These are phyloP conservation scores for Spodoptera frugiperda DNA, from an alignment of 1,140 invertebrate species.

Conservation along the genomic window DNA sequence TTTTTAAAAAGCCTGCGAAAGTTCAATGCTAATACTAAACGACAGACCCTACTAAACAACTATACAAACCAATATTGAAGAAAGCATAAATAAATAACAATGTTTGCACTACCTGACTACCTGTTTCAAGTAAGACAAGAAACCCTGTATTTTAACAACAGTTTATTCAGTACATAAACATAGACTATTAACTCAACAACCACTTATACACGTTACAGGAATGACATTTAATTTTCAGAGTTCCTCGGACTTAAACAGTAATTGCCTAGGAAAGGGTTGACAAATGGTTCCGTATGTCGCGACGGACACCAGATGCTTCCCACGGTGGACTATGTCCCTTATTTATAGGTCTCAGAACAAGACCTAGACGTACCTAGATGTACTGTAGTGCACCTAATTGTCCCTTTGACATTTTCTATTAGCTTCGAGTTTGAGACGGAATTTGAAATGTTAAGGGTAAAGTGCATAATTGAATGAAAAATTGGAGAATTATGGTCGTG, in stretches of 20 bases:
- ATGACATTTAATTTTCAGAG: constrained; percentile 50
- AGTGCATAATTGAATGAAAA: constrained; percentile 6
- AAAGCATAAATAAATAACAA: too few relatives aligned
- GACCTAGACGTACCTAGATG: not conserved
- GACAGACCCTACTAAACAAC: not conserved
- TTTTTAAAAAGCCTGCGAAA: too few relatives aligned
- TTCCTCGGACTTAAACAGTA: constrained; percentile 50
- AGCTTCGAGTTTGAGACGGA: not conserved
- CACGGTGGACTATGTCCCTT: constrained; percentile 42
- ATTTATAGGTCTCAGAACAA: constrained; percentile 25
- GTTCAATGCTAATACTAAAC: too few relatives aligned
- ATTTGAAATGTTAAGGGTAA: not conserved
- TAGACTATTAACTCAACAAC: constrained; percentile 29
- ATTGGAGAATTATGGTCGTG: not conserved
- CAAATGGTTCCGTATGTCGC: constrained; percentile 50
- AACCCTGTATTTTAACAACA: constrained; percentile 10
- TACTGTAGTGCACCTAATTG: constrained; percentile 8
- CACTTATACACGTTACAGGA: constrained; percentile 21
- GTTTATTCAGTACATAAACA: constrained; percentile 44
- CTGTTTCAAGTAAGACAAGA: not conserved
- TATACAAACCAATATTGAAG: too few relatives aligned
- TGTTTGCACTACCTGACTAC: too few relatives aligned
- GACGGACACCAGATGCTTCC: constrained; percentile 54
- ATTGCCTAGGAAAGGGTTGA: constrained; percentile 52
- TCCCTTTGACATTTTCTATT: constrained; percentile 36